Evolutionary conservation across 2,888 invertebrate genomes (phyloP), one percentile per base, ranked within the genome.

Genomic region (Polyploca ridens): DNA sequence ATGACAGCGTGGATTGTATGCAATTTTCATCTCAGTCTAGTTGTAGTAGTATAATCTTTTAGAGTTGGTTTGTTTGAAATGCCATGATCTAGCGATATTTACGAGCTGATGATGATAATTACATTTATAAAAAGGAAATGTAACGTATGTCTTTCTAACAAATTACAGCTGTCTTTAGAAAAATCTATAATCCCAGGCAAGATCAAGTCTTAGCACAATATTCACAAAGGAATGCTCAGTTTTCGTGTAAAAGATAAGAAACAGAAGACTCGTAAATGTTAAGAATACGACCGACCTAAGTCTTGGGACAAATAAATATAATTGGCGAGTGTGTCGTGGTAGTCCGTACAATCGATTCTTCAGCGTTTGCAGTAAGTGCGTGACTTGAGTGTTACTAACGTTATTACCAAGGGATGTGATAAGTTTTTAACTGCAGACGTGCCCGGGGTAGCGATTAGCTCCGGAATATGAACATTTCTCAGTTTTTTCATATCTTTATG

Each of bases 221-320:
- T 11, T 41, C 44, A 13, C 61, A 44, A 11, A 44, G 44, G 61
- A 61, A 6, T 14, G 44, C 19, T 7, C 27, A 44, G 72, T 72
- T 77, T 75, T 71, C 68, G 72, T 68, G 75, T 71, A 76, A 76
- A 75, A 79, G 74, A 78, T 80, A 80, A 79, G 74, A 72, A 72
- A 63, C 71, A 65, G 33, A 74, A 69, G 69, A 63, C 67, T 75
- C 80, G 78, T 84, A 82, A 84, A 82, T 72, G 74, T 66, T 72
- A 80, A 77, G 73, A 71, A 70, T 72, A 65, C 69, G 67, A 71
- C 68, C 66, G 70, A 81, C 75, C 78, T 70, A 76, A 77, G 77
- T 73, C 83, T 75, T 71, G 84, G 84, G 85, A 85, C 81, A 78
- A 74, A 85, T 85, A 83, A 76, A 81, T 78, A 81, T 80, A 83